Evolutionary conservation across 2,888 invertebrate genomes (phyloP).

Genomic region (Drosophila pseudotakahashii): DNA sequence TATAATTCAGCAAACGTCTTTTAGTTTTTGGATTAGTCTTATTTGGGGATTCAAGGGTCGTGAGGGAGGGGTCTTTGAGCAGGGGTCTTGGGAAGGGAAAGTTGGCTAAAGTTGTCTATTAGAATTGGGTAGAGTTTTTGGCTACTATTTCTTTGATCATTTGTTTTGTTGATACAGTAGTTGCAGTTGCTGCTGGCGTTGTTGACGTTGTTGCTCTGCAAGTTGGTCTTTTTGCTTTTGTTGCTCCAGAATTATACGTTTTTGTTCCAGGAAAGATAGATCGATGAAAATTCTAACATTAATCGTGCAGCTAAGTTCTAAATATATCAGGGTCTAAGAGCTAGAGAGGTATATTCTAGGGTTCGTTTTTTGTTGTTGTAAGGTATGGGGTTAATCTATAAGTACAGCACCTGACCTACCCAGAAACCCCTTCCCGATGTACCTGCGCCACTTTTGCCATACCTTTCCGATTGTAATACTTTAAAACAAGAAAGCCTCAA

Average conservation of each 20-base stretch:
- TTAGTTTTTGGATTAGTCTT: conserved; percentile 51
- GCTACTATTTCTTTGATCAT: conserved; percentile 56
- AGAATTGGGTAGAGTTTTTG: conserved; percentile 22
- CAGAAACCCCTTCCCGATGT: conserved; percentile 10
- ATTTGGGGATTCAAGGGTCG: conserved; percentile 8
- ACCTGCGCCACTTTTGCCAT: conserved; percentile 53
- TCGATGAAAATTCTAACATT: conserved; percentile 91
- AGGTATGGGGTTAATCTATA: conserved; percentile 12
- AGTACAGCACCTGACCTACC: conserved; percentile 50
- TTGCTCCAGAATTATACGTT: conserved; percentile 87
- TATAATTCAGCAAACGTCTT: conserved; percentile 68
- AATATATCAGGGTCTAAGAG: conserved; percentile 32
- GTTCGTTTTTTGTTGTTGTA: conserved; percentile 4
- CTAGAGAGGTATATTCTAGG: conserved; percentile 44
- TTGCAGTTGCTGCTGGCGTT: conserved; percentile 82
- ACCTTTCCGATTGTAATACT: conserved; percentile 13
- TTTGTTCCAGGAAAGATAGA: conserved; percentile 92
- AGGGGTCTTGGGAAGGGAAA: background rate
- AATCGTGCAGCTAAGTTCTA: conserved; percentile 84
- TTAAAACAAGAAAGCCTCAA: conserved; percentile 17
- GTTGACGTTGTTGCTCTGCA: conserved; percentile 82
- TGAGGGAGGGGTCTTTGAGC: conserved; percentile 1
- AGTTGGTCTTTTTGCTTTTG: conserved; percentile 85
- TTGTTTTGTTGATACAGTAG: conserved; percentile 83
- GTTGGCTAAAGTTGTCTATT: conserved; percentile 13